Evolutionary conservation across 2,797 vertebrate genomes (phyloP).

Genomic region (Otus scops): DNA sequence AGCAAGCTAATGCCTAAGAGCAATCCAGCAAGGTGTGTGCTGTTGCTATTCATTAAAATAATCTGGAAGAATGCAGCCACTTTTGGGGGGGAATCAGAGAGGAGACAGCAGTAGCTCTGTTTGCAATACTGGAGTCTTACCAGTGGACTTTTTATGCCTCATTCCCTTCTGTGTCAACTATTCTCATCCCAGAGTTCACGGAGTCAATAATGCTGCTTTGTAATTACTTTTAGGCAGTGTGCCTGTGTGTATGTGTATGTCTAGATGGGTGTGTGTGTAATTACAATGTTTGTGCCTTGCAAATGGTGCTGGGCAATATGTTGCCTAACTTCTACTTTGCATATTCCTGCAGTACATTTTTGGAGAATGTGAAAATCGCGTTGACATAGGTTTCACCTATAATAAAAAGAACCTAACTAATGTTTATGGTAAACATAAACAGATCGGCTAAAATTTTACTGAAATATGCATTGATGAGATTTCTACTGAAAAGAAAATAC

Average conservation of each 20-base stretch:
- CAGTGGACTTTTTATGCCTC: not conserved
- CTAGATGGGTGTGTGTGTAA: not conserved
- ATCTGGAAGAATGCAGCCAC: not conserved
- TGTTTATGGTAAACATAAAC: not conserved
- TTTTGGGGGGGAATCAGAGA: not conserved
- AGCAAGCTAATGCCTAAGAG: not conserved
- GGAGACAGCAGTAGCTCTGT: not conserved
- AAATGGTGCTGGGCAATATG: not conserved
- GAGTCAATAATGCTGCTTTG: not conserved
- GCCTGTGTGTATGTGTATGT: not conserved
- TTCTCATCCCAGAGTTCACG: not conserved
- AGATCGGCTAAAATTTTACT: not conserved
- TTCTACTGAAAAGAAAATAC: not conserved
- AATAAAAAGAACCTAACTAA: not conserved
- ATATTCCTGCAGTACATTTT: not conserved
- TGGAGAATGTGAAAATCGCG: not conserved
- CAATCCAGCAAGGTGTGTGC: not conserved
- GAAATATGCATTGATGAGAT: not conserved
- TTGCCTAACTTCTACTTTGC: not conserved
- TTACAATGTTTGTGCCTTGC: not conserved
- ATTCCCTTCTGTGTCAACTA: not conserved
- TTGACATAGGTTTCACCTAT: not conserved
- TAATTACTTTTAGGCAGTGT: not conserved
- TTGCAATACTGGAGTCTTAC: not conserved
- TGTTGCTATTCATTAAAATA: not conserved